These are phyloP conservation scores for Drosophila gunungcola DNA, from an alignment of 1,140 invertebrate species.

Conservation along the genomic window DNA sequence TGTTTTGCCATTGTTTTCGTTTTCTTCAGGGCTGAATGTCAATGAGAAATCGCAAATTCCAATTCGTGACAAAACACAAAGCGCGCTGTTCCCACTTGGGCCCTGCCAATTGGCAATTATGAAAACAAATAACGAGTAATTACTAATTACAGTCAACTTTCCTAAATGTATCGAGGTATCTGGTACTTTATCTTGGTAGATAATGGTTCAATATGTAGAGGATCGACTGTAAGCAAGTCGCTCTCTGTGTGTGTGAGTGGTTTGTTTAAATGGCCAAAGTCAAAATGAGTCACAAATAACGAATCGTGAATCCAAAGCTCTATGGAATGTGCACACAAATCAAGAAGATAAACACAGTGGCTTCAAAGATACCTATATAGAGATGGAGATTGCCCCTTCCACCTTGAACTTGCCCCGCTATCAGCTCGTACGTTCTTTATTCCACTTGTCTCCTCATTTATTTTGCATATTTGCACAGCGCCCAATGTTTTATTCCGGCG, in stretches of 20 bases:
- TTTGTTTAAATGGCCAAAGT: slow-evolving; percentile 14
- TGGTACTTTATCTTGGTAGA: no score
- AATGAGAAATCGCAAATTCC: slow-evolving; percentile 58
- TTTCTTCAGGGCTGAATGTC: slow-evolving; percentile 54
- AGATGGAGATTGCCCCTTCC: slow-evolving; percentile 7
- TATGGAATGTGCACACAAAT: slow-evolving; percentile 13
- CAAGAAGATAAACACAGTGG: slow-evolving; percentile 30
- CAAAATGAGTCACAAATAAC: slow-evolving; percentile 55
- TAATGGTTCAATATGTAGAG: no score
- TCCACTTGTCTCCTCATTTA: slow-evolving; percentile 2
- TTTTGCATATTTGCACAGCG: slow-evolving; percentile 43
- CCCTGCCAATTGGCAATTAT: slow-evolving; percentile 32
- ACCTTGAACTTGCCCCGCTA: slow-evolving; percentile 61
- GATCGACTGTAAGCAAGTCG: neutral
- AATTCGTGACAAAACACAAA: slow-evolving; percentile 65
- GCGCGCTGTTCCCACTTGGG: slow-evolving; percentile 11
- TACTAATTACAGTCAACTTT: slow-evolving; percentile 10
- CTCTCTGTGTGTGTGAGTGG: neutral
- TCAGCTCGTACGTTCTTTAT: slow-evolving; percentile 14
- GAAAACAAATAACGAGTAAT: slow-evolving; percentile 44
- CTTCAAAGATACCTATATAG: neutral
- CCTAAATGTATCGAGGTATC: no score
- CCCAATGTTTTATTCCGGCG: slow-evolving; percentile 19
- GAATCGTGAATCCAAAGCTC: slow-evolving; percentile 25
- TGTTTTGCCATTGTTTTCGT: slow-evolving; percentile 42